A percentile compares a stretch with the other conserved stretches of the same genome.
These are phyloP conservation scores for Drosophila serrata DNA, from an alignment of 1,140 invertebrate genomes.

Conservation along the genomic window DNA sequence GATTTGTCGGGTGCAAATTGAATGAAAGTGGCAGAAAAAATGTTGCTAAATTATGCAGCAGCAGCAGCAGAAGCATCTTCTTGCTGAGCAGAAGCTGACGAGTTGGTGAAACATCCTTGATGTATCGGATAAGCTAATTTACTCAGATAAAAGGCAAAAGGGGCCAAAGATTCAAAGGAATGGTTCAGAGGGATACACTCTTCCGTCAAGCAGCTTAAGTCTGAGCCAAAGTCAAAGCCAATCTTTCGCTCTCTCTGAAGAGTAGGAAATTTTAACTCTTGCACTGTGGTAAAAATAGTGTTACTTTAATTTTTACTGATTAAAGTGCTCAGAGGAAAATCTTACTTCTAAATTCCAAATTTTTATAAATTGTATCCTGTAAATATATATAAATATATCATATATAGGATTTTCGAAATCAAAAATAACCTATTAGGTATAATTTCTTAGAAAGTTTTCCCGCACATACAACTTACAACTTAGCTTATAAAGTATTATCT, in stretches of 20 bases:
- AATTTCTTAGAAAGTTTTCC: not conserved
- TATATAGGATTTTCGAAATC: not conserved
- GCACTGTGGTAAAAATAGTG: not conserved
- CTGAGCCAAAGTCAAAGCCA: slow-evolving; percentile 9
- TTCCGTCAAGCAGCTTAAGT: slow-evolving; percentile 12
- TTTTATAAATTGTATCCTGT: not conserved
- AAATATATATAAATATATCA: no score
- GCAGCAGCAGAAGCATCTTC: slow-evolving; percentile 23
- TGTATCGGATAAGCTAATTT: slow-evolving; percentile 81
- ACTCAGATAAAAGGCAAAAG: slow-evolving; percentile 67
- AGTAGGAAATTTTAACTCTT: slow-evolving; percentile 3
- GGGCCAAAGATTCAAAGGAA: slow-evolving; percentile 6
- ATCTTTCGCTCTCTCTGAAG: not conserved
- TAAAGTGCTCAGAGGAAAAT: rapidly evolving
- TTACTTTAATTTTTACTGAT: not conserved
- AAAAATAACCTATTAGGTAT: no score
- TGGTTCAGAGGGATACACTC: not conserved
- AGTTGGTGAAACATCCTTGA: slow-evolving; percentile 45
- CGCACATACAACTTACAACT: not conserved
- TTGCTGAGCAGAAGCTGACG: not conserved
- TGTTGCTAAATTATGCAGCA: slow-evolving; percentile 81
- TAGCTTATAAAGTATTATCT: not conserved
- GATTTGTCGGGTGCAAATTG: slow-evolving; percentile 79
- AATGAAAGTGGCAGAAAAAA: slow-evolving; percentile 84
- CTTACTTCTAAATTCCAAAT: not conserved